These are phyloP conservation scores for Colletes collaris DNA, from an alignment of 2,888 invertebrate genomes.

Conservation along the genomic window DNA sequence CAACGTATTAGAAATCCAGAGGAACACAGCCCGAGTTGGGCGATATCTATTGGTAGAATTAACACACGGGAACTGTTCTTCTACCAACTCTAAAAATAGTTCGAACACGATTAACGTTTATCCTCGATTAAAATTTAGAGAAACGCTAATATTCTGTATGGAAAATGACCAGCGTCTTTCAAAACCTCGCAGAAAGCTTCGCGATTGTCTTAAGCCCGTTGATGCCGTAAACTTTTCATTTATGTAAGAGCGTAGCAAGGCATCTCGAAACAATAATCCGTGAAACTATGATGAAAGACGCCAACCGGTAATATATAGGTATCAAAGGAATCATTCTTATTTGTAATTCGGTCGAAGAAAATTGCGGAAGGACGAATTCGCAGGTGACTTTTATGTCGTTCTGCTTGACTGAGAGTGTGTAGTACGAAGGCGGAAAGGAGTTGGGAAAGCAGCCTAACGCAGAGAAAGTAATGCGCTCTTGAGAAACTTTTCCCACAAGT, in stretches of 20 bases:
- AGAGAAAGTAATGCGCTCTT: slow-evolving; percentile 74
- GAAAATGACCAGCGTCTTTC: too few relatives aligned
- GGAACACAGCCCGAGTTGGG: too few relatives aligned
- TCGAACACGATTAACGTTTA: too few relatives aligned
- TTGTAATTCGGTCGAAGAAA: slow-evolving; percentile 31
- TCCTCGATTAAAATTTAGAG: too few relatives aligned
- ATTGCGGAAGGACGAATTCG: slow-evolving; percentile 58
- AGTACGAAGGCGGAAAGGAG: slow-evolving; percentile 62
- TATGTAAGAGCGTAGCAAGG: neutral
- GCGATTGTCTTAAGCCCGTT: too few relatives aligned
- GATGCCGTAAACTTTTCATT: neutral
- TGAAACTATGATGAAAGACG: neutral
- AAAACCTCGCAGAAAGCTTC: too few relatives aligned
- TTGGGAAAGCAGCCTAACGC: slow-evolving; percentile 73
- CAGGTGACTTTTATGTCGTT: slow-evolving; percentile 64
- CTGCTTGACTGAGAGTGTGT: slow-evolving; percentile 66
- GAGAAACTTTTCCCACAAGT: slow-evolving; percentile 77
- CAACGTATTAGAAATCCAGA: too few relatives aligned
- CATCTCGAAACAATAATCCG: neutral
- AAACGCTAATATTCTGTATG: too few relatives aligned
- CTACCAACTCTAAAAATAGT: too few relatives aligned
- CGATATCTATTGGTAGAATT: too few relatives aligned
- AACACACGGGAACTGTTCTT: too few relatives aligned
- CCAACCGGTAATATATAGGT: neutral
- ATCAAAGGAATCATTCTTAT: slow-evolving; percentile 20